A percentile compares a stretch with the other conserved stretches of the same genome.
These are phyloP conservation scores for Adoxophyes honmai DNA, from an alignment of 1,140 invertebrate genomes.

Conservation along the genomic window DNA sequence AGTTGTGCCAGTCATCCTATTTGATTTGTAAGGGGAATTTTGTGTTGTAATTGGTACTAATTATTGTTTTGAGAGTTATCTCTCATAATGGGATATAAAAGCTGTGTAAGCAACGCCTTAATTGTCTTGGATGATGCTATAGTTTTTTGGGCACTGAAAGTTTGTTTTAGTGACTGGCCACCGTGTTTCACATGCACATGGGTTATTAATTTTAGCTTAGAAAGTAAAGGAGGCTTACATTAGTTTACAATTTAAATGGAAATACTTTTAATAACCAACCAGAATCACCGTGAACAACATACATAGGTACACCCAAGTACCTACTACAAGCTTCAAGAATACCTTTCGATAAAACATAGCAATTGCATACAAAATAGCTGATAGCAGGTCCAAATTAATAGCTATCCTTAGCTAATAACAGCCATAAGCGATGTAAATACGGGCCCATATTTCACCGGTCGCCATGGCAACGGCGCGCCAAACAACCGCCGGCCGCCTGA, in stretches of 20 bases:
- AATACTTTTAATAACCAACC: too few species aligned
- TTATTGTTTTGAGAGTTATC: conserved; percentile 61
- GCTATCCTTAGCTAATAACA: conserved; percentile 60
- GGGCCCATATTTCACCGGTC: conserved; percentile 62
- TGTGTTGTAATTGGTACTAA: conserved; percentile 64
- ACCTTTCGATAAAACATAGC: conserved; percentile 26
- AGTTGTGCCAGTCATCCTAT: conserved; percentile 59
- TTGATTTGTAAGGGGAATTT: conserved; percentile 63
- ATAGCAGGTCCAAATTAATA: conserved; percentile 46
- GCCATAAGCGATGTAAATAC: conserved; percentile 54
- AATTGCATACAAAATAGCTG: conserved; percentile 30
- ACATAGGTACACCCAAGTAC: too few species aligned
- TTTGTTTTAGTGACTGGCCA: conserved; percentile 8
- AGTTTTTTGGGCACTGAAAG: conserved; percentile 4
- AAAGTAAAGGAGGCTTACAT: too few species aligned
- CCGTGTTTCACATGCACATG: too few species aligned
- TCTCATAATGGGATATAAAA: conserved; percentile 37
- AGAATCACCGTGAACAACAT: too few species aligned
- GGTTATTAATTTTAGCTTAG: too few species aligned
- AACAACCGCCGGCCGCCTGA: conserved; percentile 35
- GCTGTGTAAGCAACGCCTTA: conserved; percentile 19
- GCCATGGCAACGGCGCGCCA: conserved; percentile 56
- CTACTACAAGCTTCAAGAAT: too few species aligned
- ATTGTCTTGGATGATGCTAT: conserved; percentile 21
- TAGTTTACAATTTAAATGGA: too few species aligned